Evolutionary conservation across 2,113 vertebrate genomes (phyloP), one percentile per base, ranked within the genome.

Genomic region (Ictidomys tridecemlineatus): DNA sequence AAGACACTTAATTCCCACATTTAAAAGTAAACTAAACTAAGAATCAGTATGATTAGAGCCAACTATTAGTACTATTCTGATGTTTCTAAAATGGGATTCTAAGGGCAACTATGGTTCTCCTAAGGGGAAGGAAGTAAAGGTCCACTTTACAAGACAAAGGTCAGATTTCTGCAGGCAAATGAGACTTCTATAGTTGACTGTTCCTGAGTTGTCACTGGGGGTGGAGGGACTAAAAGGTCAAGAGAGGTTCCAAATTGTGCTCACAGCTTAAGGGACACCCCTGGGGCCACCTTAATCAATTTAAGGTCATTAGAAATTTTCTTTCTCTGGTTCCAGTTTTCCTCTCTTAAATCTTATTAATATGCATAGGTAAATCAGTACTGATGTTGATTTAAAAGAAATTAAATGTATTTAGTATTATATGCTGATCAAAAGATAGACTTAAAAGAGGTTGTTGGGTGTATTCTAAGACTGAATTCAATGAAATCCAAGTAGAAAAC

Each of bases 171-270:
- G 93, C 97, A 98, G 98, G 97, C 98, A 98, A 97, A 96, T 56
- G 97, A 98, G 95, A 95, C 98, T 97, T 98, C 97, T 95, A 76
- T 96, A 97, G 93, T 89, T 96, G 96, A 78, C 89, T 83, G 93
- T 97, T 98, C 95, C 3, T 97, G 82, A 96, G 96, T 95, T 97
- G 98, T 97, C 98, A 97, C 98, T 98, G 98, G 96, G 97, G 58
- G 85, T 76, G 72, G 9, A 2, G 14, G 37, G 11, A 83, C 97
- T 97, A 78, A 96, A 98, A 98, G 98, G 98, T 98, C 93, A 98
- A 97, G 96, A 98, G 94, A 99, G 99, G 98, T 98, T 98, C 98
- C 98, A 96, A 97, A 97, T 93, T 98, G 98, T 98, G 98, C 97
- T 98, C 94, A 96, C 86, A 96, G 98, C 98, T 98, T 95, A 78